These are phyloP conservation scores for Hydraecia micacea DNA, from an alignment of 2,888 invertebrate species.

Conservation along the genomic window DNA sequence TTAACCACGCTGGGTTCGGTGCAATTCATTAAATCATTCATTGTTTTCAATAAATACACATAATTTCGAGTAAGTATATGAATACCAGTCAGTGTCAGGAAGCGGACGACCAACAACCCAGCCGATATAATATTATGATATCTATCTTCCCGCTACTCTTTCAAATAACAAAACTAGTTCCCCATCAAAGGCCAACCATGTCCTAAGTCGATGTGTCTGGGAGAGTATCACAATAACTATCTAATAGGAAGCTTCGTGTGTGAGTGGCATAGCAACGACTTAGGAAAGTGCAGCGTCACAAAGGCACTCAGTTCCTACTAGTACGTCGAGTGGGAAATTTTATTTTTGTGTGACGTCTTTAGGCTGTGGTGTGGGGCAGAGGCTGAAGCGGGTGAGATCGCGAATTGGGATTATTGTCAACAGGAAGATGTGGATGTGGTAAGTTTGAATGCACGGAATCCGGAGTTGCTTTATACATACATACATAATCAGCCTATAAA, in stretches of 20 bases:
- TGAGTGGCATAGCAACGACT: constrained; percentile 33
- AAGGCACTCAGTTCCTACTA: constrained; percentile 65
- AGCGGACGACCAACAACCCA: too few species aligned
- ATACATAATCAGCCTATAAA: too few species aligned
- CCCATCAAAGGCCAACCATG: constrained; percentile 3
- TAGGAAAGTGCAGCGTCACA: constrained; percentile 69
- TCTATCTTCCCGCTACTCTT: neutral
- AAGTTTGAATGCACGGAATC: constrained; percentile 57
- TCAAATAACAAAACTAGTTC: neutral
- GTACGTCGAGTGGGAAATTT: constrained; percentile 70
- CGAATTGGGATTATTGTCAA: neutral
- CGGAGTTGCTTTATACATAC: too few species aligned
- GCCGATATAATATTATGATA: neutral
- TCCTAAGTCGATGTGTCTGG: constrained; percentile 14
- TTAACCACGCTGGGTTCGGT: too few species aligned
- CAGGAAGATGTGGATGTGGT: neutral
- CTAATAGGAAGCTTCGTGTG: constrained; percentile 30
- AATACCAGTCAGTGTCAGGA: too few species aligned
- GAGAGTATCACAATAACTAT: constrained; percentile 32
- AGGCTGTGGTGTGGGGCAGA: constrained; percentile 46
- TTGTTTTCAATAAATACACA: too few species aligned
- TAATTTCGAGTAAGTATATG: too few species aligned
- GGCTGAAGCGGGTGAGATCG: neutral
- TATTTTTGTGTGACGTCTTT: constrained; percentile 74
- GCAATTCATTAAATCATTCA: too few species aligned